A percentile compares a stretch with the other conserved stretches of the same genome.
These are phyloP conservation scores for Meandrusa payeni DNA, from an alignment of 2,888 invertebrate species.

Conservation along the genomic window DNA sequence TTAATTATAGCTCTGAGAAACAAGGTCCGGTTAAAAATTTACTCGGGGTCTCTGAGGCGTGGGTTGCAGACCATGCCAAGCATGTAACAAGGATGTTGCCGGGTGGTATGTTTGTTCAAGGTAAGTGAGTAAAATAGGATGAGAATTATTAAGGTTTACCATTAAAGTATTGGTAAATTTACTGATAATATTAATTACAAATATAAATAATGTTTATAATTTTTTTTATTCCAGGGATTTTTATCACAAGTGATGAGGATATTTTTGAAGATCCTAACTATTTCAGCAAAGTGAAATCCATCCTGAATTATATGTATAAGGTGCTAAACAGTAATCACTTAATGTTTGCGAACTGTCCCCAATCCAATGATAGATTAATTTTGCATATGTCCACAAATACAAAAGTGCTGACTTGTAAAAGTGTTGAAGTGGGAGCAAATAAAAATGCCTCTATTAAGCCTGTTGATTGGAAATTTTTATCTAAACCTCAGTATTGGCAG, in stretches of 20 bases:
- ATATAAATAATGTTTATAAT: too few species aligned
- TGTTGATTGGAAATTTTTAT: constrained; percentile 89
- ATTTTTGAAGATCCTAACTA: constrained; percentile 80
- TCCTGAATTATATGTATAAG: constrained; percentile 80
- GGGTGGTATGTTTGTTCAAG: constrained; percentile 93
- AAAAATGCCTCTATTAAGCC: constrained; percentile 79
- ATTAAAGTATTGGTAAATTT: too few species aligned
- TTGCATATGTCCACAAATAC: constrained; percentile 80
- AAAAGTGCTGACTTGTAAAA: constrained; percentile 82
- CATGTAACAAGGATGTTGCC: constrained; percentile 94
- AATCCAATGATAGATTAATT: constrained; percentile 83
- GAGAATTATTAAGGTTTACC: too few species aligned
- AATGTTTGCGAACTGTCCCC: constrained; percentile 81
- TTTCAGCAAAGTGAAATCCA: constrained; percentile 79
- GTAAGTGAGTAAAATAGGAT: too few species aligned
- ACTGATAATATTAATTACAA: too few species aligned
- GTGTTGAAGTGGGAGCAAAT: constrained; percentile 77
- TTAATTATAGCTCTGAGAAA: constrained; percentile 51
- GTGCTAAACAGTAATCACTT: constrained; percentile 76
- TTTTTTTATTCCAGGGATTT: constrained; percentile 85
- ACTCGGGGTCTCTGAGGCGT: constrained; percentile 82
- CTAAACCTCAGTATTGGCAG: constrained; percentile 87
- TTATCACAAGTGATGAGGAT: constrained; percentile 85
- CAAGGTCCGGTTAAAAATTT: constrained; percentile 67
- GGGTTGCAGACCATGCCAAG: constrained; percentile 90